Percentiles rank a stretch among this genome's conserved stretches.
phyloP scores from a whole-genome alignment of 2,797 vertebrate genomes.

The Melanotaenia pygmaea region DNA sequence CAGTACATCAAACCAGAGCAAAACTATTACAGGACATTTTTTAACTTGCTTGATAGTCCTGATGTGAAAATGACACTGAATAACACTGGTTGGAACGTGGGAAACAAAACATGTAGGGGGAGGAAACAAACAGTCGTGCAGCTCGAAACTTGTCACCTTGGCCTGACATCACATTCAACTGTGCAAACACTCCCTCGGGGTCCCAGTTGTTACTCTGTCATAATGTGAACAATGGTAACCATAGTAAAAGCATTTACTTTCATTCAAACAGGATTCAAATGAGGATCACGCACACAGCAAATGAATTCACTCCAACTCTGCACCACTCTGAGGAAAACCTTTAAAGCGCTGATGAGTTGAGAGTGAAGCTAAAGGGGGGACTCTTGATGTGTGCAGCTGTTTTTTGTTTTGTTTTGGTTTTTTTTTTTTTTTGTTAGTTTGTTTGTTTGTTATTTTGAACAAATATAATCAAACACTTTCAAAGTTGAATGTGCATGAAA shows the following conservation, averaged over 20 bases:
- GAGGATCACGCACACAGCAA: constrained; percentile 49
- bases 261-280: constrained; percentile 73
- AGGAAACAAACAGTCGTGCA: constrained; percentile 12
- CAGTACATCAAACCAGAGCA: neutral
- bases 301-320: constrained; percentile 37
- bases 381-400: constrained; percentile 20
- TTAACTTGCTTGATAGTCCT: constrained; percentile 22
- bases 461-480: constrained; percentile 49
- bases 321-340: constrained; percentile 25
- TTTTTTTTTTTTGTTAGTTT: neutral
- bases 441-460: neutral
- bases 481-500: constrained; percentile 39
- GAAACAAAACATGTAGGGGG: constrained; percentile 6
- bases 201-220: constrained; percentile 42
- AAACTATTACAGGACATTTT: constrained; percentile 11
- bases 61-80: constrained; percentile 22
- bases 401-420: neutral
- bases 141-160: constrained; percentile 15
- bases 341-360: constrained; percentile 29
- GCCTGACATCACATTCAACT: constrained; percentile 31
- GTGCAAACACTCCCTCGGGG: constrained; percentile 42
- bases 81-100: neutral
- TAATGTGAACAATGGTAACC: constrained; percentile 62
- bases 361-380: constrained; percentile 32
- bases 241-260: constrained; percentile 64